Evolutionary conservation across 2,888 invertebrate genomes (phyloP).

Genomic region (Synergus laeviventris): DNA sequence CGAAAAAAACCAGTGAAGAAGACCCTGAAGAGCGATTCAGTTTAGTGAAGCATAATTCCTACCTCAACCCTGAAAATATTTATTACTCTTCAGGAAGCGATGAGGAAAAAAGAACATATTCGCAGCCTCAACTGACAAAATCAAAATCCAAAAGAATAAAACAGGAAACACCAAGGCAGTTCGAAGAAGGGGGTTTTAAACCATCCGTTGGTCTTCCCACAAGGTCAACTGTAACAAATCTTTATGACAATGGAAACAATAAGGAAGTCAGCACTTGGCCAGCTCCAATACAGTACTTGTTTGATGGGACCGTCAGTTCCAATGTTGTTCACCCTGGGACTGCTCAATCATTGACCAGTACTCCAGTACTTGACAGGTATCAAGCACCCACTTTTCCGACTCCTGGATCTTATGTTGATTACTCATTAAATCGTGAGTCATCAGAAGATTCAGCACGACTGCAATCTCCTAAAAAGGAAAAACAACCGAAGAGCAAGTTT

Average conservation of each 20-base stretch:
- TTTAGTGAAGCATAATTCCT: background rate
- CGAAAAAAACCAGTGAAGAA: background rate
- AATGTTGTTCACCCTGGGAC: slow-evolving; percentile 42
- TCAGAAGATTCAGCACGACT: background rate
- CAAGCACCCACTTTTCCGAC: background rate
- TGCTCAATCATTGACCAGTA: background rate
- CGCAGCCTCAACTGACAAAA: background rate
- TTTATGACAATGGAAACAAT: slow-evolving; percentile 62
- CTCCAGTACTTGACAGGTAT: background rate
- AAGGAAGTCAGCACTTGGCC: slow-evolving; percentile 66
- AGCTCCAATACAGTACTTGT: slow-evolving; percentile 66
- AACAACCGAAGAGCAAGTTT: background rate
- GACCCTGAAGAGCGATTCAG: background rate
- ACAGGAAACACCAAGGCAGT: background rate
- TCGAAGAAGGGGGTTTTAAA: slow-evolving; percentile 38
- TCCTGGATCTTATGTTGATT: background rate
- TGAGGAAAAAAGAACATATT: background rate
- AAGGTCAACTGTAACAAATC: slow-evolving; percentile 53
- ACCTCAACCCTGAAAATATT: background rate
- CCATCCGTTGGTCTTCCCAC: slow-evolving; percentile 53
- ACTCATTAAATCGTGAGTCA: background rate
- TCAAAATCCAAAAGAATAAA: background rate
- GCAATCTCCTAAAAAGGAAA: background rate
- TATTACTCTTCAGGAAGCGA: background rate
- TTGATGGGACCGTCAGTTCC: slow-evolving; percentile 61